Evolutionary conservation across 1,140 invertebrate species (phyloP), one percentile per base, ranked within the genome.

Genomic region (Araneus ventricosus): DNA sequence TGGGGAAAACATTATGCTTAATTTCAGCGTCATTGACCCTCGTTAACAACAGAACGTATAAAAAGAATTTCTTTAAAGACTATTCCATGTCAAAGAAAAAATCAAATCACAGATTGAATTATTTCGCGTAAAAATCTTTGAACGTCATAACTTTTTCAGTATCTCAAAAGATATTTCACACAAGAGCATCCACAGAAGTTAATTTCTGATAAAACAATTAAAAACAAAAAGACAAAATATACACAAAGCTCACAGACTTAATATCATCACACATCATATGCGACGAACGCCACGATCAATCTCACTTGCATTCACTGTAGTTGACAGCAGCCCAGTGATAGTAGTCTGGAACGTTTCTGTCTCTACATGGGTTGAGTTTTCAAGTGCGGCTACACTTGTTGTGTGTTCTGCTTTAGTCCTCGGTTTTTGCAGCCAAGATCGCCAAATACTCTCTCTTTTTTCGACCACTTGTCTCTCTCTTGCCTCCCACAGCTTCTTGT

Each of bases 361-460:
- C 1, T 10, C 17, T n/a, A 17, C 24, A 5, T 52, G 7, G 17
- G 80, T 41, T 0, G 45, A 41, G 24, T 82, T 75, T 20, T 75
- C 70, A 5, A 37, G 30, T 5, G 17, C 14, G 0, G 4, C 37
- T 10, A n/a, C 27, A 37, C 52, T 86, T 3, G 59, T 24, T 6
- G 88, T 45, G 30, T 17, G 4, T 17, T 14, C 41, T 3, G 41
- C 2, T 79, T 89, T 89, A 82, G 52, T 30, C 67, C 52, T 91
- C 20, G 80, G 22, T 34, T 92, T 85, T 7, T 59, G 59, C 20
- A 86, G n/a, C 90, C 90, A 92, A 30, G 52, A 52, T 57, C 45
- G 37, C 90, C 90, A 92, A 37, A 92, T 86, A 17, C 22, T 70
- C 27, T 92, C 80, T 20, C 90, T 63, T n/a, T 92, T 92, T 22